These are phyloP conservation scores for Hiodon tergisus DNA, from an alignment of 2,113 vertebrate genomes.

Conservation along the genomic window DNA sequence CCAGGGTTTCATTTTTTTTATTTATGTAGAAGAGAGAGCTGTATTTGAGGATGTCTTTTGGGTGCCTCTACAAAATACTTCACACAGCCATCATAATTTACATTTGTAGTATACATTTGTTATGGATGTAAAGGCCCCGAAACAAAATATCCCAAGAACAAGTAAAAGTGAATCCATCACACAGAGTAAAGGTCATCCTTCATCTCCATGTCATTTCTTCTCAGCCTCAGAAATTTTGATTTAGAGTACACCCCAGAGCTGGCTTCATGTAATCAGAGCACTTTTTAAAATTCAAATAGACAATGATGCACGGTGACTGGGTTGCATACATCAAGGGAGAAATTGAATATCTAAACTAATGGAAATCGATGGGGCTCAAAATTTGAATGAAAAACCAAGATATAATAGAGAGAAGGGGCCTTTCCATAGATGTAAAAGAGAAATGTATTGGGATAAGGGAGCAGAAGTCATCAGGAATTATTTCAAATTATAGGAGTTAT, in stretches of 20 bases:
- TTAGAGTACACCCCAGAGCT: constrained; percentile 5
- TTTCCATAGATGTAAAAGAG: neutral
- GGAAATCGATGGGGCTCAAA: constrained; percentile 13
- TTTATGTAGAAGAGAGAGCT: neutral
- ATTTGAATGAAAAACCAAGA: constrained; percentile 15
- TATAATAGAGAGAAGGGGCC: neutral
- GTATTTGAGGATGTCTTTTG: constrained; percentile 1
- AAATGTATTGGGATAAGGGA: neutral
- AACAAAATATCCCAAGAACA: constrained; percentile 1
- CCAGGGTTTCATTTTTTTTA: constrained; percentile 1
- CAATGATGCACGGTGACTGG: constrained; percentile 5
- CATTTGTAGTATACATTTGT: neutral
- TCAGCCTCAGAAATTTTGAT: neutral
- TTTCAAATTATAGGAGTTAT: neutral
- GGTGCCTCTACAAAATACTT: neutral
- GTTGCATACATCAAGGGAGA: constrained; percentile 14
- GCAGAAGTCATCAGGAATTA: neutral
- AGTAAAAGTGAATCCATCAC: constrained; percentile 8
- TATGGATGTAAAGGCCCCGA: neutral
- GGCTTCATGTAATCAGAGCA: constrained; percentile 11
- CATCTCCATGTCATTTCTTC: neutral
- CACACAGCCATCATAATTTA: neutral
- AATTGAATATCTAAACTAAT: constrained; percentile 25
- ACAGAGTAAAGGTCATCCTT: constrained; percentile 2
- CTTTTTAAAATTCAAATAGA: constrained; percentile 17